These are phyloP conservation scores for Seriola dumerili DNA, from an alignment of 2,113 vertebrate species.

Conservation along the genomic window DNA sequence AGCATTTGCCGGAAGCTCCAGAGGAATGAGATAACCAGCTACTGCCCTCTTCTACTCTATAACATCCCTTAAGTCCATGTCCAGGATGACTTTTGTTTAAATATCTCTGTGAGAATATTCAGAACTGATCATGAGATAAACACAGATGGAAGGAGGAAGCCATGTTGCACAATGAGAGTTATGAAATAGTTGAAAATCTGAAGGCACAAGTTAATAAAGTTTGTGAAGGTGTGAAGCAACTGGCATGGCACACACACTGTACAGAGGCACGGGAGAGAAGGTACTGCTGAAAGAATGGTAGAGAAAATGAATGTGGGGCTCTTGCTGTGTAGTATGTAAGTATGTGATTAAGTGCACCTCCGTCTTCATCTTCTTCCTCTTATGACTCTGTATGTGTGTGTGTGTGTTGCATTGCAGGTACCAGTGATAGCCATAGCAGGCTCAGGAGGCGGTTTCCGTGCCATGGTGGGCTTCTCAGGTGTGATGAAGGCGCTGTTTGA, in stretches of 20 bases:
- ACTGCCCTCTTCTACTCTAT: background rate
- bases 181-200: constrained; percentile 50
- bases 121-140: background rate
- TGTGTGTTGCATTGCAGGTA: constrained; percentile 84
- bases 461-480: constrained; percentile 96
- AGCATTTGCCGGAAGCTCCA: constrained; percentile 37
- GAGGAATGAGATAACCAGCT: constrained; percentile 45
- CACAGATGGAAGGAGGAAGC: constrained; percentile 21
- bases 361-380: background rate
- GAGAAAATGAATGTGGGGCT: constrained; percentile 6
- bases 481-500: constrained; percentile 97
- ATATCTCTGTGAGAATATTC: constrained; percentile 1
- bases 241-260: background rate
- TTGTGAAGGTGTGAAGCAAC: constrained; percentile 38
- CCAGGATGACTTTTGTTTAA: background rate
- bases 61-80: background rate
- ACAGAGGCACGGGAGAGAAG: constrained; percentile 18
- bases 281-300: constrained; percentile 42
- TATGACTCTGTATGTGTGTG: constrained; percentile 22
- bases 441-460: constrained; percentile 96
- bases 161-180: constrained; percentile 21
- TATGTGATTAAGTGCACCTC: constrained; percentile 1
- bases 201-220: background rate
- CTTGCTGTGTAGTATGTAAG: background rate
- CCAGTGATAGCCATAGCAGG: constrained; percentile 94